Evolutionary conservation across 2,888 invertebrate genomes (phyloP).

Genomic region (Phyto melanocephala): DNA sequence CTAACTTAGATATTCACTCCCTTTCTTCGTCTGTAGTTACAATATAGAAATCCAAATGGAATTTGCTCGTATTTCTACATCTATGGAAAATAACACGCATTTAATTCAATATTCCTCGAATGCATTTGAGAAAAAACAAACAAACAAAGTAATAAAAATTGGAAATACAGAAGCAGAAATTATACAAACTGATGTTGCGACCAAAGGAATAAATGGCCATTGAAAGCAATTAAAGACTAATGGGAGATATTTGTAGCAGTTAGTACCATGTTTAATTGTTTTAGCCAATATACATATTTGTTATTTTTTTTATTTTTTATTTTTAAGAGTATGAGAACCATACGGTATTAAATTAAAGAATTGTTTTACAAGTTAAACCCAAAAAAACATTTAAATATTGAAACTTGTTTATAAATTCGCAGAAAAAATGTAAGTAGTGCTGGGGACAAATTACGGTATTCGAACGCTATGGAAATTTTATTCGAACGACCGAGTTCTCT

Average conservation of each 20-base stretch:
- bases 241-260: conserved; percentile 42
- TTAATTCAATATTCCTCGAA: conserved; percentile 59
- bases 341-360: background rate
- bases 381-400: no score
- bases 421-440: background rate
- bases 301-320: background rate
- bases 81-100: conserved; percentile 55
- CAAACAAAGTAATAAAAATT: no score
- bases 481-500: no score
- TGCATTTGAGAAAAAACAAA: conserved; percentile 6
- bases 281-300: conserved; percentile 15
- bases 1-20: background rate
- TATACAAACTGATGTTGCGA: conserved; percentile 15
- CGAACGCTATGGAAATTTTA: no score
- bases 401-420: no score
- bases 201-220: conserved; percentile 28
- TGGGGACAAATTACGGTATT: no score
- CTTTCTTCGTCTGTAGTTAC: background rate
- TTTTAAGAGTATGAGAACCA: background rate
- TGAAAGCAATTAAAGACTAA: conserved; percentile 53
- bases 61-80: conserved; percentile 9
- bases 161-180: conserved; percentile 1
- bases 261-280: conserved; percentile 48
- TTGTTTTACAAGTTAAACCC: background rate
- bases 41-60: conserved; percentile 33